Percentiles rank a stretch among this genome's conserved stretches.
These are phyloP conservation scores for Actias luna DNA, from an alignment of 2,888 invertebrate genomes.

Conservation along the genomic window DNA sequence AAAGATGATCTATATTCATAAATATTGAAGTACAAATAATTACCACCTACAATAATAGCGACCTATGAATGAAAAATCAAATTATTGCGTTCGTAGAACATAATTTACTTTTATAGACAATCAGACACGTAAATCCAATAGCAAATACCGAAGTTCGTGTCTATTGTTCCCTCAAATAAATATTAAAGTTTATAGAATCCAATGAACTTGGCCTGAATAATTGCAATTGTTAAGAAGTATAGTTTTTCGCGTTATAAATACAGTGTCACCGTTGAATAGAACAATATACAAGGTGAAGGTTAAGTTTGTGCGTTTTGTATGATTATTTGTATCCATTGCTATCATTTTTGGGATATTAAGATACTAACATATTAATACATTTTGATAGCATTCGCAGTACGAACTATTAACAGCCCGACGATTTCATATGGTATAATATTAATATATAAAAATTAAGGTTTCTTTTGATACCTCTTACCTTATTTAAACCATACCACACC, in stretches of 20 bases:
- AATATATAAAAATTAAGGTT: too few species aligned
- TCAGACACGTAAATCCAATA: not conserved
- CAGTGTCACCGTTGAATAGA: constrained; percentile 40
- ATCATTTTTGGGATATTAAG: not conserved
- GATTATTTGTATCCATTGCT: constrained; percentile 6
- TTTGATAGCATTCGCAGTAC: too few species aligned
- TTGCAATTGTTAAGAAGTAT: constrained; percentile 42
- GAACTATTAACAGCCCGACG: too few species aligned
- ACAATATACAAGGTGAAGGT: constrained; percentile 49
- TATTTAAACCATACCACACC: too few species aligned
- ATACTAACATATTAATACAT: not conserved
- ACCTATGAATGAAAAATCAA: not conserved
- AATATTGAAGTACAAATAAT: constrained; percentile 1
- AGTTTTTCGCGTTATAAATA: constrained; percentile 32
- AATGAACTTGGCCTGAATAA: constrained; percentile 50
- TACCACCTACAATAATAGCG: not conserved
- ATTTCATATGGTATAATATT: too few species aligned
- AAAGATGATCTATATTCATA: constrained; percentile 1
- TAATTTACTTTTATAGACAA: not conserved
- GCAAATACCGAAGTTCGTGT: not conserved
- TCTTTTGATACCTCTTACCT: too few species aligned
- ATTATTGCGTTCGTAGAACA: not conserved
- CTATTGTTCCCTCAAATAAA: not conserved
- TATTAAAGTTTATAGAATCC: constrained; percentile 16
- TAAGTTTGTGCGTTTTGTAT: constrained; percentile 18